A percentile compares a stretch with the other conserved stretches of the same genome.
Conservation (phyloP, 2,113 vertebrate genomes). For the Gopherus flavomarginatus region DNA sequence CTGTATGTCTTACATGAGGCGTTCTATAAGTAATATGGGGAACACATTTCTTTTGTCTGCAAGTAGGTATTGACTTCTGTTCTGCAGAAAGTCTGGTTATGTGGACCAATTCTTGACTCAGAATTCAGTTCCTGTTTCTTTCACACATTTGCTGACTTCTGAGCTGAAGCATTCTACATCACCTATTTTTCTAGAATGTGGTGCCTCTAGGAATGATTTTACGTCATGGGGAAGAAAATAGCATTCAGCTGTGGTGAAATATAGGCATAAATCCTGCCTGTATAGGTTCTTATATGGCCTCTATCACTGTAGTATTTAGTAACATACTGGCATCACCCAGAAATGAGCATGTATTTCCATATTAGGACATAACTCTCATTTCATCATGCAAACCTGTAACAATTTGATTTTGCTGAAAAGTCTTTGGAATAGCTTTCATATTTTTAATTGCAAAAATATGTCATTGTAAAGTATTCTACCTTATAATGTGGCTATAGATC, state of each 20-base stretch:
- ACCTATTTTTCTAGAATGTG: neutral
- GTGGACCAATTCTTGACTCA: rapidly evolving
- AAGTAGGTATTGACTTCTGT: neutral
- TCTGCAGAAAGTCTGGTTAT: neutral
- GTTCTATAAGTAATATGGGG: neutral
- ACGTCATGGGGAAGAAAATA: neutral
- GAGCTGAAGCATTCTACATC: neutral
- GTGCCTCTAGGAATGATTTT: neutral
- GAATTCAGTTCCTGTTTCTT: neutral
- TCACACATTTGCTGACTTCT: neutral
- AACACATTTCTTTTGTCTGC: neutral
- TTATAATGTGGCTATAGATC: slow-evolving; percentile 30
- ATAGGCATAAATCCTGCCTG: neutral
- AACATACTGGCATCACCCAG: neutral
- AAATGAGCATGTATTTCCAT: neutral
- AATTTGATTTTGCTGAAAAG: slow-evolving; percentile 25
- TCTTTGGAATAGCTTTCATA: neutral
- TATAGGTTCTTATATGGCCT: neutral
- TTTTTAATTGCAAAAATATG: neutral
- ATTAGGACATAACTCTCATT: neutral
- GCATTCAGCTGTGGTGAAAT: neutral
- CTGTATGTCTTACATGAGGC: neutral
- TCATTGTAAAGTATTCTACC: slow-evolving; percentile 1
- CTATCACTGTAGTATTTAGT: neutral
- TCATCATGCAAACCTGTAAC: neutral